phyloP scores from a whole-genome alignment of 2,888 invertebrate species.

The Caenorhabditis wallacei region DNA sequence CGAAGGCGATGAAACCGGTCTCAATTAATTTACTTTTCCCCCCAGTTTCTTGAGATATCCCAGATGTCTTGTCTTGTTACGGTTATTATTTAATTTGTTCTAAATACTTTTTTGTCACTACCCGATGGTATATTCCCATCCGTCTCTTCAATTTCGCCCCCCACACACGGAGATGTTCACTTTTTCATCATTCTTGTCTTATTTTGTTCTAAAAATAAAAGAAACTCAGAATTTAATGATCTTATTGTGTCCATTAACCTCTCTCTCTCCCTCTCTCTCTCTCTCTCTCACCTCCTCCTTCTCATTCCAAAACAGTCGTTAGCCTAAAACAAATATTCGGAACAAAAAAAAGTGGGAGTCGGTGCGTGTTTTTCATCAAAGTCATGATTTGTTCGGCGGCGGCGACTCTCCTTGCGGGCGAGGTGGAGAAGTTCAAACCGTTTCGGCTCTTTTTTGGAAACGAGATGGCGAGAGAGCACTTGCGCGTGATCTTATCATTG shows the following conservation, averaged over 20 bases:
- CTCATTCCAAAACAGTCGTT: constrained; percentile 16
- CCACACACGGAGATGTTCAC: constrained; percentile 3
- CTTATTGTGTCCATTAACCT: constrained; percentile 13
- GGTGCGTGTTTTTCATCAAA: constrained; percentile 51
- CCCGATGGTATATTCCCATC: neutral
- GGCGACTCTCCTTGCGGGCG: neutral
- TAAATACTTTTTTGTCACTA: constrained; percentile 1
- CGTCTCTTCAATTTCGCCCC: neutral
- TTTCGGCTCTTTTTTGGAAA: constrained; percentile 3
- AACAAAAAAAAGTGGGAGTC: constrained; percentile 19
- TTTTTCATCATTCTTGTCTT: constrained; percentile 1
- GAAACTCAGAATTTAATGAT: constrained; percentile 24
- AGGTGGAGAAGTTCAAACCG: constrained; percentile 5
- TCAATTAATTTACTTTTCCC: neutral
- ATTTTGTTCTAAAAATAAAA: constrained; percentile 16
- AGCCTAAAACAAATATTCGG: constrained; percentile 30
- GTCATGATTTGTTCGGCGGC: constrained; percentile 41
- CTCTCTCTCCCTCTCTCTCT: too few species aligned
- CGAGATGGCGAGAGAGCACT: neutral
- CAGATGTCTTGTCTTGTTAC: constrained; percentile 24
- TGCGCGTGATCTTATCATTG: constrained; percentile 50
- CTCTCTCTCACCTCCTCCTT: neutral
- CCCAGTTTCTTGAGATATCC: constrained; percentile 4
- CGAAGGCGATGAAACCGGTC: constrained; percentile 35
- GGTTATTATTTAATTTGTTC: constrained; percentile 27